Evolutionary conservation across 64 coral and sea anemone species (phyloP).

Genomic region (Montipora efflorescens): DNA sequence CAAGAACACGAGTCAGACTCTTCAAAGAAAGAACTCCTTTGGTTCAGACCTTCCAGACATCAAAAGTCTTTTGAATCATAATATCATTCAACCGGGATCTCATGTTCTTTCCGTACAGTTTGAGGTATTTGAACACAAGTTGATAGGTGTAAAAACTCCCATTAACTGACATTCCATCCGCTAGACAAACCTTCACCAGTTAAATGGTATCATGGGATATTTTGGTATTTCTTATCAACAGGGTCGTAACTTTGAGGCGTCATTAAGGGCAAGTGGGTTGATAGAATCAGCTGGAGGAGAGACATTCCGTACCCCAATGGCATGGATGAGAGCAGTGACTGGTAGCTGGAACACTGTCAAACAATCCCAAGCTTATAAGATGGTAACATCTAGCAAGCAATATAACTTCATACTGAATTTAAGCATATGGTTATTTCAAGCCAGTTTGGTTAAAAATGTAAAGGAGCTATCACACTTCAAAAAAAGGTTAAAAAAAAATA

Average conservation of each 20-base stretch:
- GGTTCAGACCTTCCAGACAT: slow-evolving; percentile 61
- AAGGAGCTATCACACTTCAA: not conserved
- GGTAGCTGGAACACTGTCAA: slow-evolving; percentile 71
- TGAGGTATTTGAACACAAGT: slow-evolving; percentile 37
- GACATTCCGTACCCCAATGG: slow-evolving; percentile 80
- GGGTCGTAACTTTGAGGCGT: slow-evolving; percentile 86
- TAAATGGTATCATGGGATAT: not conserved
- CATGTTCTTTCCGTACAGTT: slow-evolving; percentile 71
- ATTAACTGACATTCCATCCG: not conserved
- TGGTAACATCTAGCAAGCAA: slow-evolving; percentile 31
- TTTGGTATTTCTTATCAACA: slow-evolving; percentile 22
- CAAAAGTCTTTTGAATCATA: slow-evolving; percentile 64
- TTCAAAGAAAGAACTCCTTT: slow-evolving; percentile 18
- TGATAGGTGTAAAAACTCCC: not conserved
- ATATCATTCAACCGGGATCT: slow-evolving; percentile 65
- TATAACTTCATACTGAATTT: not conserved
- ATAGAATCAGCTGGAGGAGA: slow-evolving; percentile 88
- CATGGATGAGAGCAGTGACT: slow-evolving; percentile 87
- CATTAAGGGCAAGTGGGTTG: slow-evolving; percentile 72
- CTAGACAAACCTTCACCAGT: not conserved
- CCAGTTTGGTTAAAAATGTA: not conserved
- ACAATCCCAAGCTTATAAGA: slow-evolving; percentile 76
- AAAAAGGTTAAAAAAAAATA: not conserved
- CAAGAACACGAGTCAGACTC: not conserved
- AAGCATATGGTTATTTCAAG: no score